Conservation (phyloP, 2,113 vertebrate genomes). For the Xiphias gladius region DNA sequence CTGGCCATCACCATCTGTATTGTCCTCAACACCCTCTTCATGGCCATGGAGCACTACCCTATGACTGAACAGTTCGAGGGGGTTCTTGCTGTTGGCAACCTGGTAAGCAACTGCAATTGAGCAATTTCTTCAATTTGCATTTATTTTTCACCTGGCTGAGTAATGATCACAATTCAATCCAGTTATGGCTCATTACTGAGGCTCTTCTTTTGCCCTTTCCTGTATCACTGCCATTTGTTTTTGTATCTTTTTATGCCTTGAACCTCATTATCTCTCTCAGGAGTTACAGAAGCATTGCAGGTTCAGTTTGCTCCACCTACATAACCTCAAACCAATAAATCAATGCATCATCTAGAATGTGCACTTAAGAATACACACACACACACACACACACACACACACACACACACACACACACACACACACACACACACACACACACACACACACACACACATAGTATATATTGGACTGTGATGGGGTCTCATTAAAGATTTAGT, state of each 20-base stretch:
- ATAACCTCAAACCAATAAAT: conserved; percentile 56
- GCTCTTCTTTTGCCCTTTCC: conserved; percentile 2
- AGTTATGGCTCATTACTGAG: no score
- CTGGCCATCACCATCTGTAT: conserved; percentile 99
- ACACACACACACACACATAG: conserved; percentile 38
- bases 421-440: conserved; percentile 43
- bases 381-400: conserved; percentile 35
- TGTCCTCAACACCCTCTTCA: conserved; percentile 97
- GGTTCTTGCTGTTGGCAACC: conserved; percentile 91
- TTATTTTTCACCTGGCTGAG: no score
- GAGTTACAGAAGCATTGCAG: conserved; percentile 47
- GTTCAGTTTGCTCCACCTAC: conserved; percentile 49
- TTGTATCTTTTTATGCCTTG: conserved; percentile 17
- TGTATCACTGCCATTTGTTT: not conserved
- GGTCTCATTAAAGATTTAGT: conserved; percentile 79
- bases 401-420: conserved; percentile 39
- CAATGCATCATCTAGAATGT: conserved; percentile 59
- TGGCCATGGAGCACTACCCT: conserved; percentile 99
- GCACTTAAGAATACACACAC: conserved; percentile 68
- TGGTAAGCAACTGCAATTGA: conserved; percentile 86
- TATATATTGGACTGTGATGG: conserved; percentile 64
- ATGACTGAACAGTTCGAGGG: conserved; percentile 90
- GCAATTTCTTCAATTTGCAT: no score
- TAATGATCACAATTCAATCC: no score
- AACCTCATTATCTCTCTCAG: conserved; percentile 15